Evolutionary conservation across 2,888 invertebrate genomes (phyloP).

Genomic region (Criorhina ranunculi): DNA sequence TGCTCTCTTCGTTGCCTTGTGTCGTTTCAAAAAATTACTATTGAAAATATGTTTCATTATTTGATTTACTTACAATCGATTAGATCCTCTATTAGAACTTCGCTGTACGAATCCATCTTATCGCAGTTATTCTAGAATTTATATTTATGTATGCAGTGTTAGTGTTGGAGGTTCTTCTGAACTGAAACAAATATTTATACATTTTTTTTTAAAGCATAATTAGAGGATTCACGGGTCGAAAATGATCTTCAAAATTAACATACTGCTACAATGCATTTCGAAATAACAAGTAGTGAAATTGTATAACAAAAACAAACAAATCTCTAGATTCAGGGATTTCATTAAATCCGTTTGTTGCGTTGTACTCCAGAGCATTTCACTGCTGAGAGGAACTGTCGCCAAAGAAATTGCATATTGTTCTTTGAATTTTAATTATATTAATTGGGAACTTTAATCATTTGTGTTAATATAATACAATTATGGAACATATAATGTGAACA

Average conservation of each 20-base stretch:
- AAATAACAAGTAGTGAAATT: neutral
- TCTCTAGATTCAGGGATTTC: neutral
- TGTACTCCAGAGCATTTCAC: conserved; percentile 5
- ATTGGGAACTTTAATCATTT: neutral
- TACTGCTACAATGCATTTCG: neutral
- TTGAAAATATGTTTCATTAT: neutral
- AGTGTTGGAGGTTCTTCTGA: neutral
- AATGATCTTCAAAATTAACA: too few species aligned
- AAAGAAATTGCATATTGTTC: neutral
- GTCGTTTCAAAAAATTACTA: neutral
- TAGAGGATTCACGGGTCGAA: neutral
- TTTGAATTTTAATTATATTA: neutral
- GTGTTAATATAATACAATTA: neutral
- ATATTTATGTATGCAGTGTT: neutral
- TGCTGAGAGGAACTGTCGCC: conserved; percentile 24
- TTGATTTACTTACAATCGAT: conserved; percentile 61
- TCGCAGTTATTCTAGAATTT: neutral
- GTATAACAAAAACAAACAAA: conserved; percentile 59
- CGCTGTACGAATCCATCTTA: conserved; percentile 35
- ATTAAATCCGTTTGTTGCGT: conserved; percentile 56
- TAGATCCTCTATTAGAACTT: conserved; percentile 56
- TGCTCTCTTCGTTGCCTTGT: conserved; percentile 47
- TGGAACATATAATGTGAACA: neutral
- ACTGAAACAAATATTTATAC: neutral
- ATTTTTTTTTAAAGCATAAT: too few species aligned